phyloP scores from a whole-genome alignment of 1,140 invertebrate genomes.

The Bombus affinis region DNA sequence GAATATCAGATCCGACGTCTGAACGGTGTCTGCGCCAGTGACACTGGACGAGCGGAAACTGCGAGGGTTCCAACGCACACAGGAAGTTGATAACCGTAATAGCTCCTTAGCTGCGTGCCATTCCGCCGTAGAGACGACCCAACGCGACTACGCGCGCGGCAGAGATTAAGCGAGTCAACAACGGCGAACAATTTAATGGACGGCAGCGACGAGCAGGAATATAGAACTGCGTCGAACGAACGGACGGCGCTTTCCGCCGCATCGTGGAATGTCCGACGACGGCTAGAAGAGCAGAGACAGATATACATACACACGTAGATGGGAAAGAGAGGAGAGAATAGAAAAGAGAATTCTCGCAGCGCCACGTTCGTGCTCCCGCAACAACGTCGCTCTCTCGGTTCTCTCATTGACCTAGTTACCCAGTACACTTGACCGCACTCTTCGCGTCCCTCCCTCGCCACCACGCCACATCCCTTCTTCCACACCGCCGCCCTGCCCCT shows the following conservation, averaged over 20 bases:
- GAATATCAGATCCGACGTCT: not conserved
- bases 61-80: not conserved
- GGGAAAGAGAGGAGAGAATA: not conserved
- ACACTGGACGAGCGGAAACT: not conserved
- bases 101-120: not conserved
- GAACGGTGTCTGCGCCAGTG: not conserved
- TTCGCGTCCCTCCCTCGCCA: slow-evolving; percentile 56
- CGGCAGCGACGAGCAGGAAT: slow-evolving; percentile 10
- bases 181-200: slow-evolving; percentile 3
- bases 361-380: slow-evolving; percentile 70
- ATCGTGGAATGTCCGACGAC: slow-evolving; percentile 2
- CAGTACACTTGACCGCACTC: slow-evolving; percentile 82
- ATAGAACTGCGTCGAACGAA: slow-evolving; percentile 31
- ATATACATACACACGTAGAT: not conserved
- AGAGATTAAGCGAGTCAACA: slow-evolving; percentile 23
- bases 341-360: slow-evolving; percentile 30
- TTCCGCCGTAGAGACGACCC: not conserved
- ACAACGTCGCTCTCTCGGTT: slow-evolving; percentile 71
- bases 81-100: slow-evolving; percentile 1
- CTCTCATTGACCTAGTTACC: slow-evolving; percentile 82
- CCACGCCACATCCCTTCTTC: slow-evolving; percentile 53
- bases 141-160: not conserved
- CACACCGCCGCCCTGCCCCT: slow-evolving; percentile 51
- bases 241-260: not conserved
- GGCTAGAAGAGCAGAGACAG: not conserved